These are phyloP conservation scores for Muschampia plurimacula DNA, from an alignment of 2,888 invertebrate species.

Conservation along the genomic window DNA sequence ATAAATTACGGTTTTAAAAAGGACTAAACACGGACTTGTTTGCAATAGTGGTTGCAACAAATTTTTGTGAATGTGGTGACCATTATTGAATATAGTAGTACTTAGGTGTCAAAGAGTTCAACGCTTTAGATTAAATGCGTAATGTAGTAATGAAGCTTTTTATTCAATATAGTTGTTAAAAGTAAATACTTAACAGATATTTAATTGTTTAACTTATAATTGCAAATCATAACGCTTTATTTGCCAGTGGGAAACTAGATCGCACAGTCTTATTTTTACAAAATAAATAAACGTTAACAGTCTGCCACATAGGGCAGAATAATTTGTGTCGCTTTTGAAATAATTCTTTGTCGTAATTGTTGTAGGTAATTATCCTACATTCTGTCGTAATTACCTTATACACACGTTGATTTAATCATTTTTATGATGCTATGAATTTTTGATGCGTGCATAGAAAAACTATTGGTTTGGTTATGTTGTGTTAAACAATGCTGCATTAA, in stretches of 20 bases:
- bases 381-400: constrained; percentile 22
- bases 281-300: constrained; percentile 12
- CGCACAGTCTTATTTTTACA: constrained; percentile 16
- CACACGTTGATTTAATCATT: constrained; percentile 26
- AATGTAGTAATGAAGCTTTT: no score
- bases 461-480: neutral
- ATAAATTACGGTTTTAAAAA: neutral
- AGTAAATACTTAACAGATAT: no score
- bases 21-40: neutral
- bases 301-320: constrained; percentile 34
- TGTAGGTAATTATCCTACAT: constrained; percentile 22
- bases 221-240: constrained; percentile 18
- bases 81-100: no score
- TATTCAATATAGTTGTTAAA: no score
- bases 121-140: no score
- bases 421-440: constrained; percentile 30
- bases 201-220: constrained; percentile 23
- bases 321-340: constrained; percentile 28
- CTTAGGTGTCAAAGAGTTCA: no score
- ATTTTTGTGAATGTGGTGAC: no score
- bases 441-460: constrained; percentile 13
- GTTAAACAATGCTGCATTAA: neutral
- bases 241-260: constrained; percentile 11
- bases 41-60: neutral
- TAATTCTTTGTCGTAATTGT: constrained; percentile 34